A percentile compares a stretch with the other conserved stretches of the same genome.
These are phyloP conservation scores for Halcyon leucocephala DNA, from an alignment of 2,797 vertebrate species.

Conservation along the genomic window DNA sequence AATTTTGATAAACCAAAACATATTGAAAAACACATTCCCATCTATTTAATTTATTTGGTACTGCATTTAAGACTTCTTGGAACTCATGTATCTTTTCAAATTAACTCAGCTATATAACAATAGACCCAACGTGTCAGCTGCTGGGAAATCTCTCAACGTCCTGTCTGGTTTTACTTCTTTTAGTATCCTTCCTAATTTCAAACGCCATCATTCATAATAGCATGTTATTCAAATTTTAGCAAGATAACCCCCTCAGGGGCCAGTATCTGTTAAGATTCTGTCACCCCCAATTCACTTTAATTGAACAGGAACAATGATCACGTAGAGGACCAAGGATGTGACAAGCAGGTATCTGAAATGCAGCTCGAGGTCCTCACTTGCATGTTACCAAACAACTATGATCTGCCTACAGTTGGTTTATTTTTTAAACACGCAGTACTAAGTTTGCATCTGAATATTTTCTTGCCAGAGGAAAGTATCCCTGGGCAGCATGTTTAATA, in stretches of 20 bases:
- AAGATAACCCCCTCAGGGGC: neutral
- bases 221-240: slow-evolving; percentile 15
- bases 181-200: slow-evolving; percentile 11
- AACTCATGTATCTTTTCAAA: neutral
- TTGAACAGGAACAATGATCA: neutral
- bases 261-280: neutral
- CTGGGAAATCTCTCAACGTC: neutral
- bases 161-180: slow-evolving; percentile 40
- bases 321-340: neutral
- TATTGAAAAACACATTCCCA: neutral
- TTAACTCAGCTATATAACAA: neutral
- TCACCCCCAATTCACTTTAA: neutral
- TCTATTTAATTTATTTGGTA: neutral
- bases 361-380: neutral
- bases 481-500: neutral
- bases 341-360: neutral
- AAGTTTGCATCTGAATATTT: neutral
- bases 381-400: neutral
- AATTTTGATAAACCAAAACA: neutral
- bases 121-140: neutral
- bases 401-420: neutral
- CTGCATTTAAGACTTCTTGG: neutral
- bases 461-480: neutral
- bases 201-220: neutral
- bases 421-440: neutral